Base-by-base conservation (phyloP, 2,888 invertebrate genomes). In the Drosophila differens region DNA sequence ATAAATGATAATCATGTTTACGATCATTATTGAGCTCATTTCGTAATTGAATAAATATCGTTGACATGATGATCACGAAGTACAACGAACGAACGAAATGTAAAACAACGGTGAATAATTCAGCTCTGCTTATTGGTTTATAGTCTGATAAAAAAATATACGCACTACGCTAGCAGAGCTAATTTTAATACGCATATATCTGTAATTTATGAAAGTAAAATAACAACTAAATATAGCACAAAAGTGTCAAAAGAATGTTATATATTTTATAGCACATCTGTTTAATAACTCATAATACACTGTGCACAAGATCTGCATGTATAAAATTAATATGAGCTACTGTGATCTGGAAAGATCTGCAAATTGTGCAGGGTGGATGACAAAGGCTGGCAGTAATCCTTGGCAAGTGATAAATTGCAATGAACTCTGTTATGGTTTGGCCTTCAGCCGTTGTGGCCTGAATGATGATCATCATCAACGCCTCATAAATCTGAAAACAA, bases 341-440 rank as follows among this genome's bases (percentile, higher is more conserved):
- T 10, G 19, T 4, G 62, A 35, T 39, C 39, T 41, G 25, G 19
- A 28, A 19, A 55, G 19, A 41, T 12, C 55, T 51, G 60, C 30
- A 52, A 32, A 39, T 22, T 25, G 22, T 25, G 41, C 12, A 22
- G 37, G 28, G 14, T 22, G 35, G 35, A 9, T 35, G 33, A 47
- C 49, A 61, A 51, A 49, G 57, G 67, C 62, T 28, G 5, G 10
- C 22, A 4, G 37, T 62, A 65, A 83, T 63, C 67, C 72, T 60
- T 30, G 53, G 44, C 52, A 62, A 54, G 70, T 90, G 84, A 90
- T 89, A 74, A 85, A 90, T 81, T 81, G 73, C 74, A 65, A 51
- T 81, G 74, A 90, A 89, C 90, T 89, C 71, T 76, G 64, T 81
- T 61, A 62, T 49, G 59, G 3, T 44, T 79, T 90, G 88, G 90